Base-by-base conservation (phyloP, 2,888 invertebrate genomes). In the Escarpia spicata region DNA sequence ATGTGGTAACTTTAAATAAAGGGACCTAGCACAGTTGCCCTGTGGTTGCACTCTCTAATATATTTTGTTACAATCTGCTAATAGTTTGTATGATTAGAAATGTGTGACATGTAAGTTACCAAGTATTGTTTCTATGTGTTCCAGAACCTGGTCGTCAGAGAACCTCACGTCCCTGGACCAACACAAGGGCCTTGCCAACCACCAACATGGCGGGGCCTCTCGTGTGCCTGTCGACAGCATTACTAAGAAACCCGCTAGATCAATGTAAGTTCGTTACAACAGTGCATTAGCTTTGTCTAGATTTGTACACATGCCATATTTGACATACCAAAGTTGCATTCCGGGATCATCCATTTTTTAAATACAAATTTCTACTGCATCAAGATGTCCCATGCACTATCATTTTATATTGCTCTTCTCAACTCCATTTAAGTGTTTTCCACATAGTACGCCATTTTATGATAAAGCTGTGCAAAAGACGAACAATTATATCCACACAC, bases 61-160 rank as follows among this genome's bases (percentile, higher is more conserved):
- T n/a, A 75, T 75, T n/a, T 0, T 26, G 19, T n/a, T 6, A n/a
- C 75, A 75, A 26, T 26, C 75, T 75, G 19, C 3, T n/a, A 26
- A n/a, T 75, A 2, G 75, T 19, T 75, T 19, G 75, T 75, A 26
- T 75, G 8, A 19, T 26, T 75, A 75, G 75, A 75, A 75, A 15
- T 75, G 75, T 75, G 75, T 26, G 75, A 75, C 19, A 75, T 75
- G 75, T 26, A 26, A 75, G 75, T 75, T 26, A 75, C 75, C n/a
- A n/a, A 75, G 26, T n/a, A 75, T 15, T n/a, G 4, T 75, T 75
- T 75, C 75, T 75, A 26, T n/a, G 19, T n/a, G 26, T 75, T 26
- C 75, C 75, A 75, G 75, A n/a, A n/a, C 26, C 75, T 75, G 75
- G 75, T 75, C 75, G 75, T 75, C 75, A n/a, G 75, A 75, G 75